These are phyloP conservation scores for Crenichthys baileyi DNA, from an alignment of 2,797 vertebrate genomes.

Conservation along the genomic window DNA sequence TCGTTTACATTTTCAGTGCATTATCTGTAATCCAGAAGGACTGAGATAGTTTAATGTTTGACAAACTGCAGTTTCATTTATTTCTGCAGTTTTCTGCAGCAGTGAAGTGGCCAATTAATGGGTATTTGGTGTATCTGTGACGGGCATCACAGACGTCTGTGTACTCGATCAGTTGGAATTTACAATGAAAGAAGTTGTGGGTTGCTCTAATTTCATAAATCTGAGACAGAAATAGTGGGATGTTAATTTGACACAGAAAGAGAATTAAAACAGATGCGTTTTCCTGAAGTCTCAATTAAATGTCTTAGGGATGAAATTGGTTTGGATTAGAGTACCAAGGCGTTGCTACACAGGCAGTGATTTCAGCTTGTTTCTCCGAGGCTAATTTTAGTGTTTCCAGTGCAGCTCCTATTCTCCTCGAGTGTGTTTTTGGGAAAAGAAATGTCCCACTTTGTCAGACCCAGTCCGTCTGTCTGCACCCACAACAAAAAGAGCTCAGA, in stretches of 20 bases:
- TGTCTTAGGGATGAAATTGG: neutral
- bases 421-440: neutral
- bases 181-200: too few relatives aligned
- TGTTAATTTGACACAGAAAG: neutral
- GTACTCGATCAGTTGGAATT: neutral
- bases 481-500: neutral
- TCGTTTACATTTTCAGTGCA: neutral
- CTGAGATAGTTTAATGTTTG: neutral
- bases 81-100: neutral
- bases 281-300: slow-evolving; percentile 1
- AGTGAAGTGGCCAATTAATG: too few relatives aligned
- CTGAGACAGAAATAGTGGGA: neutral
- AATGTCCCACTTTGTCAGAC: neutral
- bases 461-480: neutral
- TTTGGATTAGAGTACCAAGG: neutral
- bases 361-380: neutral
- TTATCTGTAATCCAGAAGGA: neutral
- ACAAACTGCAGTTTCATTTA: neutral
- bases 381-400: slow-evolving; percentile 2
- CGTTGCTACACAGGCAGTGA: neutral
- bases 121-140: neutral
- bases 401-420: neutral
- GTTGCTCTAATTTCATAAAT: neutral
- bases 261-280: neutral
- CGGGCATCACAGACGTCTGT: neutral